phyloP scores from a whole-genome alignment of 1,140 invertebrate species.

The Zelostemma sp. region DNA sequence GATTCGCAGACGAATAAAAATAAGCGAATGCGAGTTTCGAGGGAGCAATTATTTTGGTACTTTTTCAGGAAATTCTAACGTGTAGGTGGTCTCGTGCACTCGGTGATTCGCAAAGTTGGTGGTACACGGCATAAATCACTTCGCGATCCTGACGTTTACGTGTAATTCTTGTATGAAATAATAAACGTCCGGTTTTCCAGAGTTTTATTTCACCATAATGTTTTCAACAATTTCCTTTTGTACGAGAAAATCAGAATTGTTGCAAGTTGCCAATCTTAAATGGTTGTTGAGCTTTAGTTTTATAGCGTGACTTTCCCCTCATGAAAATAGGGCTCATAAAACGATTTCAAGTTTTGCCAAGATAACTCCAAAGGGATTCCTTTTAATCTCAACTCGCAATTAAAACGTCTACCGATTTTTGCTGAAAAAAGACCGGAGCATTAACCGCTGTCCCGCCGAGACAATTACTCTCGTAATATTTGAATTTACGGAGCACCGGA shows the following conservation, averaged over 20 bases:
- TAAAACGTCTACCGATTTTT: constrained; percentile 10
- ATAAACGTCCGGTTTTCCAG: neutral
- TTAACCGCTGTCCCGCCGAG: neutral
- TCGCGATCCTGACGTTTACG: neutral
- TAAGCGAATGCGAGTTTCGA: neutral
- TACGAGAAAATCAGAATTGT: neutral
- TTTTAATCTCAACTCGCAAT: constrained; percentile 10
- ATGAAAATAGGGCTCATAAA: constrained; percentile 3
- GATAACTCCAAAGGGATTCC: constrained; percentile 4
- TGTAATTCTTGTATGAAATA: neutral
- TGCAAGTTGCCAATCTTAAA: neutral
- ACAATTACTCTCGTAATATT: constrained; percentile 4
- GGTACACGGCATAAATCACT: constrained; percentile 18
- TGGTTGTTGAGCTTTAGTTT: neutral
- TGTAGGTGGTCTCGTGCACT: neutral
- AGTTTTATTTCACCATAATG: neutral
- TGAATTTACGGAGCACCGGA: neutral
- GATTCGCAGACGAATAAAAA: neutral
- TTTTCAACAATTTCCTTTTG: too few relatives aligned
- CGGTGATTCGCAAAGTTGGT: constrained; percentile 6
- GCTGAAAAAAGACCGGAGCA: neutral
- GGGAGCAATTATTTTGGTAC: neutral
- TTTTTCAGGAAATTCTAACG: neutral
- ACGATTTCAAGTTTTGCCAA: constrained; percentile 11
- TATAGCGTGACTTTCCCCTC: neutral